Evolutionary conservation across 2,797 vertebrate species (phyloP), one percentile per base, ranked within the genome.

Genomic region (Garrulus glandarius): DNA sequence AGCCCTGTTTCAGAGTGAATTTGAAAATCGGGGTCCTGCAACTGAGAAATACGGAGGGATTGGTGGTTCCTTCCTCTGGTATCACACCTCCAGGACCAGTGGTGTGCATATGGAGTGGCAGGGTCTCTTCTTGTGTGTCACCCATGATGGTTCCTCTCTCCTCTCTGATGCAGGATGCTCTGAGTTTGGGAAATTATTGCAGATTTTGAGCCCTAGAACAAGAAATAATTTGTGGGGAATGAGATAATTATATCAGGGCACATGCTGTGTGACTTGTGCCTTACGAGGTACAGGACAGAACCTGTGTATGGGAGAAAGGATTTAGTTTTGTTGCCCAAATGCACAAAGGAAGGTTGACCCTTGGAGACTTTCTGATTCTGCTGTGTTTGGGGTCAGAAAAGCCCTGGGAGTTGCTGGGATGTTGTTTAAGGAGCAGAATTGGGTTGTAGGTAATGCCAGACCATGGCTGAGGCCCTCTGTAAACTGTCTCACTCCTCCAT

Each of bases 41-140:
- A 0, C 23, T n/a, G 49, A 61, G 15, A 56, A 72, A 43, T 15
- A 4, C 0, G 0, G 37, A 52, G 20, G 13, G 9, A 20, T 16
- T 75, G 57, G 32, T 43, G 14, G 19, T 26, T 87, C 16, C 20
- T 41, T 50, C 4, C 24, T 71, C 6, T 3, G 4, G 5, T 6
- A 5, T 27, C 0, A 0, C 44, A 14, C 11, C 17, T 84, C 17
- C 39, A 56, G 79, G 61, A 67, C 13, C 34, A 3, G 44, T 0
- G 2, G 26, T 32, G 44, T 53, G 39, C 11, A 2, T 0, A 5
- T 26, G 52, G 56, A 37, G 56, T 52, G 43, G 3, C 20, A 69
- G 17, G 6, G 15, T 57, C 16, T 72, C 56, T 23, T 57, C 43
- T 69, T 6, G 1, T 37, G 29, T 47, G 32, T 49, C 53, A 34